Base-by-base conservation (phyloP, 2,888 invertebrate species). In the Zaprionus obscuricornis region DNA sequence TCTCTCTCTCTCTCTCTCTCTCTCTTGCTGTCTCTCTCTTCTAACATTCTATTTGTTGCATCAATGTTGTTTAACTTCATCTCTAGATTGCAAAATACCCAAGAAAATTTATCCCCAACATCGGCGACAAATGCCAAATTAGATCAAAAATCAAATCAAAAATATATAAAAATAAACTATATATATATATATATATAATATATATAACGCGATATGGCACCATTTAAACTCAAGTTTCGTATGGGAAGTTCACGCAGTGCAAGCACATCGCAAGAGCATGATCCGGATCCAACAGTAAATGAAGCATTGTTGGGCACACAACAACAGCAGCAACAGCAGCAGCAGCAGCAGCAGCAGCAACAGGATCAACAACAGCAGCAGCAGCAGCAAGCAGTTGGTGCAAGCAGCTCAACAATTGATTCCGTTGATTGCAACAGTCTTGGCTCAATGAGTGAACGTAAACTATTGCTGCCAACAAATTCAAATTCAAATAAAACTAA, bases 171-270 rank as follows among this genome's bases (percentile, higher is more conserved):
- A 29, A 4, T 4, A 27, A 7, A 40, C 5, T 13, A 42, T 24
- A 22, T n/a, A n/a, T n/a, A n/a, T 33, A 20, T 29, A 29, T 27
- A 20, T 18, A 36, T 3, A 18, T 16, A 29, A 8, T 31, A 24
- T 20, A 62, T 14, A 52, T 24, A 13, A 45, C 11, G 16, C 8
- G 16, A 7, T 29, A 90, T 90, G 90, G 90, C 90, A 26, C 90
- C 90, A 16, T 90, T 90, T 68, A 90, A 90, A 76, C 82, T 90
- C 31, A 90, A 90, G 82, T 90, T 90, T 81, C 90, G 90, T 51
- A 90, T 90, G 90, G 89, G 90, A 47, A 84, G 90, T 74, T 90
- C 90, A 13, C 83, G 90, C 27, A 90, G 90, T 71, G 88, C 90
- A 39, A 90, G 88, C 70, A 88, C 90, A 45, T 90, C 90, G 26